These are phyloP conservation scores for Actinostola sp. DNA, from an alignment of 92 coral and sea anemone genomes.

Conservation along the genomic window DNA sequence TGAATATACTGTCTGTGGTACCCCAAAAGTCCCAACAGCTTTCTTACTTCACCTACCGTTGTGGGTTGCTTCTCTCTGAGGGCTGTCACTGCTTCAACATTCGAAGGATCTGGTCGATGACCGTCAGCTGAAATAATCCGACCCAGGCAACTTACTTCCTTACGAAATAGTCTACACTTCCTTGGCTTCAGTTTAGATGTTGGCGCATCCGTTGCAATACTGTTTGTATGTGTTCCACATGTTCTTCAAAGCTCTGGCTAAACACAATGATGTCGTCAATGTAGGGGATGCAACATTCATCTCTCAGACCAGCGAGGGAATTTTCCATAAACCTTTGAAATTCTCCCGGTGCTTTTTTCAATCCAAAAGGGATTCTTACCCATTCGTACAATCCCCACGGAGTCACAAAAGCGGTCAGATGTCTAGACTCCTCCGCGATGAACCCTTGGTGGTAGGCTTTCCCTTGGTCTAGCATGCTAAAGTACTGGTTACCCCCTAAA, in stretches of 20 bases:
- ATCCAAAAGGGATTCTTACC: slow-evolving; percentile 68
- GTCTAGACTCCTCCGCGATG: slow-evolving; percentile 48
- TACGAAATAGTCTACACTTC: slow-evolving; percentile 57
- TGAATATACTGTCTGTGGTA: slow-evolving; percentile 60
- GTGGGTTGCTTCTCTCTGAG: slow-evolving; percentile 43
- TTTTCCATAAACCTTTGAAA: slow-evolving; percentile 75
- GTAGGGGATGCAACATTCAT: slow-evolving; percentile 66
- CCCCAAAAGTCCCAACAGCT: slow-evolving; percentile 61
- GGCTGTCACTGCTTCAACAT: slow-evolving; percentile 43
- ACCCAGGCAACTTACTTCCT: slow-evolving; percentile 63
- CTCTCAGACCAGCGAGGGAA: slow-evolving; percentile 58
- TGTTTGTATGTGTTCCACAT: slow-evolving; percentile 49
- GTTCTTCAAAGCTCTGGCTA: slow-evolving; percentile 53
- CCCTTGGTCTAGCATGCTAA: slow-evolving; percentile 62
- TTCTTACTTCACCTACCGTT: slow-evolving; percentile 65
- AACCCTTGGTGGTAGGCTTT: slow-evolving; percentile 73
- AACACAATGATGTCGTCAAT: slow-evolving; percentile 59
- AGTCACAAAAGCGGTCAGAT: slow-evolving; percentile 68
- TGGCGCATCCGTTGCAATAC: slow-evolving; percentile 51
- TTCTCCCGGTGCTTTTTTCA: slow-evolving; percentile 67
- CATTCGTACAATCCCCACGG: slow-evolving; percentile 73
- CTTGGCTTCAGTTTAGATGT: slow-evolving; percentile 65
- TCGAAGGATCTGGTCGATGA: slow-evolving; percentile 57
- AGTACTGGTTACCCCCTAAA: slow-evolving; percentile 65
- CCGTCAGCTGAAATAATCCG: slow-evolving; percentile 65